Base-by-base conservation (phyloP, 2,113 vertebrate species). In the Vulpes lagopus region DNA sequence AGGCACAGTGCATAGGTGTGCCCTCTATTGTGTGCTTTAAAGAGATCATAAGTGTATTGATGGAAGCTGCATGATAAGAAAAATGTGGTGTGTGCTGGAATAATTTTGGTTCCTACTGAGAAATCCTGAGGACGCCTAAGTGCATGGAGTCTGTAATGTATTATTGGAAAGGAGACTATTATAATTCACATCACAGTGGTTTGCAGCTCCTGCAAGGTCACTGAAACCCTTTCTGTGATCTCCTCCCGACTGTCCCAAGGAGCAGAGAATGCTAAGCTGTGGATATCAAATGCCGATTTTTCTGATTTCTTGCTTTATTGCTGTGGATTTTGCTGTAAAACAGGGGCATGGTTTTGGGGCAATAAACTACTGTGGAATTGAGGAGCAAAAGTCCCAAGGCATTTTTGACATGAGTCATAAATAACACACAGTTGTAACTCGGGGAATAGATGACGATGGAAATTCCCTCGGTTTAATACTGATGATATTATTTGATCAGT, bases 291-390 rank as follows among this genome's bases (percentile, higher is more conserved):
- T 81, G 84, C 82, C 80, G 95, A 96, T 87, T 97, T 97, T 96
- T 92, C 96, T 79, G 95, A 97, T 97, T 97, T 94, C 96, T 94
- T 95, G 83, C 96, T 98, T 93, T 96, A 94, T 97, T 96, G 95
- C 89, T 95, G 86, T 98, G 96, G 93, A 87, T 83, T 60, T 97
- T 81, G 76, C 74, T 96, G 55, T 97, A 95, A 96, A 97, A 91
- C 71, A 32, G 3, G 60, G 73, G n/a, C 60, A 96, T 53, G 71
- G 27, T 96, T 97, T 73, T 17, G 23, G 79, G 59, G 38, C 83
- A 93, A 94, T 97, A 98, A 98, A 96, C 59, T 89, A n/a, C 49
- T 62, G 9, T 14, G 71, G 83, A 90, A 90, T 51, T 73, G 86
- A 92, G 89, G 84, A 94, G 49, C 59, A 38, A 85, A 96, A 92